Percentiles rank a stretch among this genome's conserved stretches.
These are phyloP conservation scores for Gymnocheta viridis DNA, from an alignment of 2,888 invertebrate species.

Conservation along the genomic window DNA sequence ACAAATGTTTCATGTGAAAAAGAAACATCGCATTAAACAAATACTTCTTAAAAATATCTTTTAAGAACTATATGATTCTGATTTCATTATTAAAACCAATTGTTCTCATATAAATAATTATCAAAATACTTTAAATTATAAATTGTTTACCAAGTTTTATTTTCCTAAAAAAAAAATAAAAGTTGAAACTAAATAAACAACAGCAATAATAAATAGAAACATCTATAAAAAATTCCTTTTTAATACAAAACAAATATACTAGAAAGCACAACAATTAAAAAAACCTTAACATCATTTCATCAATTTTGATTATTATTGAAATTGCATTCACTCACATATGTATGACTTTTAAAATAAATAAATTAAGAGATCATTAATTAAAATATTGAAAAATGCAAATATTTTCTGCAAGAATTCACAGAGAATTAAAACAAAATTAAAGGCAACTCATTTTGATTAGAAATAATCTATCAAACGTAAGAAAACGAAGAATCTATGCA, in stretches of 20 bases:
- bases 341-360: constrained; percentile 4
- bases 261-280: constrained; percentile 60
- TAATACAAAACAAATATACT: background rate
- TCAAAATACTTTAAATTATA: background rate
- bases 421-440: constrained; percentile 36
- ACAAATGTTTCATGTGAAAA: no score
- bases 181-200: background rate
- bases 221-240: background rate
- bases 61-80: no score
- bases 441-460: constrained; percentile 42
- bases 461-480: constrained; percentile 42
- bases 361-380: constrained; percentile 28
- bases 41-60: no score
- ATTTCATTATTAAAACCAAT: background rate
- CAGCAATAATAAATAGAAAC: background rate
- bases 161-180: constrained; percentile 1
- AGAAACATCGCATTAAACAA: no score
- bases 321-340: constrained; percentile 50
- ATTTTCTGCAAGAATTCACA: constrained; percentile 24
- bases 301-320: background rate
- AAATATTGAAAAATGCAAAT: constrained; percentile 35
- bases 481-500: constrained; percentile 41
- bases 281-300: constrained; percentile 48
- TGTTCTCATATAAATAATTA: background rate
- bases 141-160: background rate